Percentiles rank a stretch among this genome's conserved stretches.
Conservation (phyloP, 2,888 invertebrate species). For the Thymelicus acteon region DNA sequence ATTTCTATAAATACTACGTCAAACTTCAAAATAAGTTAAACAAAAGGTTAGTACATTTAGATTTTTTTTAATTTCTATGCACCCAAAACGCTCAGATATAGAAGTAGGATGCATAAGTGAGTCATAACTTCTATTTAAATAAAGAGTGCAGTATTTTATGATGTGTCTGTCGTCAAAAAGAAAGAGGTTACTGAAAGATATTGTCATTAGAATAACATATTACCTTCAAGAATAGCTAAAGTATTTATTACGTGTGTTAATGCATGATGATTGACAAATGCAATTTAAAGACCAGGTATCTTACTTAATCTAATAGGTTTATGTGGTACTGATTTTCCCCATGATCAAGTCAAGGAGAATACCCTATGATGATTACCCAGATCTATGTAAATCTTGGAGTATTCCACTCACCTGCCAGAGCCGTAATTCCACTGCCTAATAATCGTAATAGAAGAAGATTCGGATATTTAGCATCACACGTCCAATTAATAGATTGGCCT, state of each 20-base stretch:
- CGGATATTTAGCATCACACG: too few relatives aligned
- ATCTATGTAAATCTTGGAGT: too few relatives aligned
- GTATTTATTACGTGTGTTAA: background rate
- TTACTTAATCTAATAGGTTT: too few relatives aligned
- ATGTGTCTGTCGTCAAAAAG: constrained; percentile 11
- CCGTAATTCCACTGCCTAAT: background rate
- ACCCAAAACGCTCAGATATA: background rate
- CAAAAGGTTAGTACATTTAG: too few relatives aligned
- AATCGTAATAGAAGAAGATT: too few relatives aligned
- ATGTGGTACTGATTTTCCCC: too few relatives aligned
- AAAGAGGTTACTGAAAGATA: constrained; percentile 11
- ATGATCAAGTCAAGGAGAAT: too few relatives aligned
- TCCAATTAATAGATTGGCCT: background rate
- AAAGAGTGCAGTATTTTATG: constrained; percentile 1
- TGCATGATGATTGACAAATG: background rate
- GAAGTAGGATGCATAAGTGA: background rate
- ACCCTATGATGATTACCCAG: too few relatives aligned
- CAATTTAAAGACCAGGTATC: background rate
- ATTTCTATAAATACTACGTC: too few relatives aligned
- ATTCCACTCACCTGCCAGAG: background rate
- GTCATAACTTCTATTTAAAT: background rate
- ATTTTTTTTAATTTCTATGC: background rate
- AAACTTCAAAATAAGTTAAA: too few relatives aligned
- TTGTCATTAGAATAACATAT: background rate
- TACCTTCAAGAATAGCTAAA: background rate